Conservation (phyloP, 2,113 vertebrate species). For the Empidonax traillii region DNA sequence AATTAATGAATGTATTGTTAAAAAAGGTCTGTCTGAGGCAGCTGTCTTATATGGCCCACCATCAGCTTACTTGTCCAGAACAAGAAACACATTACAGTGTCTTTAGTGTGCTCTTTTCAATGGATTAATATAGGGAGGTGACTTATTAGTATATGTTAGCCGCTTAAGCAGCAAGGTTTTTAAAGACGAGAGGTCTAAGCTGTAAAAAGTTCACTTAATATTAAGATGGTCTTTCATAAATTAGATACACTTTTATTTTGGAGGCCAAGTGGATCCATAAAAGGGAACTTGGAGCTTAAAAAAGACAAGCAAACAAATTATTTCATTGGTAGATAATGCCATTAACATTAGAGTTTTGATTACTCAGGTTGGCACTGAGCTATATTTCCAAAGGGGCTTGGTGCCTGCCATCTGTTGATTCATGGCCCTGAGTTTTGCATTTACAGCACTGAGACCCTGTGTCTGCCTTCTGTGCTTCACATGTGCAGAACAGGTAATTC, state of each 20-base stretch:
- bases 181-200: background rate
- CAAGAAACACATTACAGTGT: background rate
- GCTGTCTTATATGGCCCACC: background rate
- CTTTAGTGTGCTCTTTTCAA: background rate
- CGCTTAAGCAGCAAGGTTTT: background rate
- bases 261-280: background rate
- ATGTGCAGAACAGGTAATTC: background rate
- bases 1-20: background rate
- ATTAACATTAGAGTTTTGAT: background rate
- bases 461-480: background rate
- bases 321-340: background rate
- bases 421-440: background rate
- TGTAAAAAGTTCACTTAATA: background rate
- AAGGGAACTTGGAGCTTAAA: background rate
- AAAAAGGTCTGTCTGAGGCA: background rate
- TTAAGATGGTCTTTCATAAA: background rate
- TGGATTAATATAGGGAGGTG: background rate
- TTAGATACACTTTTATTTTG: background rate
- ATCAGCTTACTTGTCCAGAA: background rate
- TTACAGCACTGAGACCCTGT: background rate
- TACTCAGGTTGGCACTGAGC: background rate
- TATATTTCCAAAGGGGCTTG: background rate
- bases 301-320: background rate
- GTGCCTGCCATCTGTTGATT: background rate
- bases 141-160: background rate